These are phyloP conservation scores for Lymantria dispar DNA, from an alignment of 2,888 invertebrate genomes.

Conservation along the genomic window DNA sequence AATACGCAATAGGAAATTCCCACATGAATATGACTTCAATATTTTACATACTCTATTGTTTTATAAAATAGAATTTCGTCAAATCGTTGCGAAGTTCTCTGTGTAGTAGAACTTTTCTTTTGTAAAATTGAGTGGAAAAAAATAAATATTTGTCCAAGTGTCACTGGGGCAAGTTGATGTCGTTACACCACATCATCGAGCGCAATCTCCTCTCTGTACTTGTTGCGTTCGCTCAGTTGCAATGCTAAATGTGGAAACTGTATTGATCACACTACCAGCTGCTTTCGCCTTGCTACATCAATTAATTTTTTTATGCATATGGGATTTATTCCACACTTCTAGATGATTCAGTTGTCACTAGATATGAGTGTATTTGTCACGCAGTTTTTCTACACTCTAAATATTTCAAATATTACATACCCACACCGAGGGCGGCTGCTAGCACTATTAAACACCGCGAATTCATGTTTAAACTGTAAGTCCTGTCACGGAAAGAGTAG, in stretches of 20 bases:
- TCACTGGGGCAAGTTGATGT: constrained; percentile 28
- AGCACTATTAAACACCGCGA: constrained; percentile 82
- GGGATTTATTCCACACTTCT: constrained; percentile 32
- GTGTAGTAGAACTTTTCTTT: not conserved
- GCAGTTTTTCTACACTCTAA: constrained; percentile 57
- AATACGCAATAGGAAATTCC: constrained; percentile 26
- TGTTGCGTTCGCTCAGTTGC: constrained; percentile 44
- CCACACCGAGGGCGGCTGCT: constrained; percentile 86
- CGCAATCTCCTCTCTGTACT: constrained; percentile 53
- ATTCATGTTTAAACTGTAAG: constrained; percentile 77
- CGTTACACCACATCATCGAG: constrained; percentile 48
- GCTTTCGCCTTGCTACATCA: constrained; percentile 49
- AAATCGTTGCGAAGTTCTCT: constrained; percentile 9
- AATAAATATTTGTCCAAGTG: constrained; percentile 3
- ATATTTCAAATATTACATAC: constrained; percentile 83
- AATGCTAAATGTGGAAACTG: constrained; percentile 49
- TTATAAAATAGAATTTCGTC: constrained; percentile 4
- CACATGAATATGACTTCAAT: constrained; percentile 16
- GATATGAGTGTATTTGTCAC: constrained; percentile 24
- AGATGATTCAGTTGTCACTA: constrained; percentile 40
- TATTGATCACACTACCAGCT: constrained; percentile 53
- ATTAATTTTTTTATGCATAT: constrained; percentile 38
- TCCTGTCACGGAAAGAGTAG: constrained; percentile 75
- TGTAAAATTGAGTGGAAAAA: not conserved
- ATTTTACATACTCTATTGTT: constrained; percentile 28